Conservation (phyloP, 2,113 vertebrate species). For the Tachysurus vachellii region DNA sequence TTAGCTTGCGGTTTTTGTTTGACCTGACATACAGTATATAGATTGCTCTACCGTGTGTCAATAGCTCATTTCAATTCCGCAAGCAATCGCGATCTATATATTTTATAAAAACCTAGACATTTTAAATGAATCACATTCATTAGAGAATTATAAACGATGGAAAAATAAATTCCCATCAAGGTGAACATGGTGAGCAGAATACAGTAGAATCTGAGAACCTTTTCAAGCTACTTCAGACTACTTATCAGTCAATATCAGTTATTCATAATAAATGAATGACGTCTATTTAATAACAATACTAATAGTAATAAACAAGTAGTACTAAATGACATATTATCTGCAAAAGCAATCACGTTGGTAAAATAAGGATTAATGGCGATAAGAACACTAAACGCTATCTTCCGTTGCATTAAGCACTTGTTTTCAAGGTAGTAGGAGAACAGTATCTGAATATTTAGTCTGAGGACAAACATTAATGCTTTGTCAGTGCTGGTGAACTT, state of each 20-base stretch:
- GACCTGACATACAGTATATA: no score
- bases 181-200: no score
- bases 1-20: no score
- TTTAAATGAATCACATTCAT: no score
- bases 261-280: neutral
- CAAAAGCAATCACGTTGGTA: neutral
- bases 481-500: neutral
- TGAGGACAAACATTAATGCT: neutral
- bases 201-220: no score
- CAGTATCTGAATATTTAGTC: neutral
- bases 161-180: no score
- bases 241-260: neutral
- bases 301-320: neutral
- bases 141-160: no score
- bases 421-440: neutral
- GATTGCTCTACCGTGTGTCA: neutral
- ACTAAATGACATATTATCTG: neutral
- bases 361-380: neutral
- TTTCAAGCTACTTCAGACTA: no score
- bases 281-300: neutral
- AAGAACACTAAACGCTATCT: neutral
- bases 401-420: neutral
- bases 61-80: neutral
- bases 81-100: neutral
- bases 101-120: no score